A percentile compares a stretch with the other conserved stretches of the same genome.
phyloP scores from a whole-genome alignment of 2,888 invertebrate genomes.

The Lymantria dispar region DNA sequence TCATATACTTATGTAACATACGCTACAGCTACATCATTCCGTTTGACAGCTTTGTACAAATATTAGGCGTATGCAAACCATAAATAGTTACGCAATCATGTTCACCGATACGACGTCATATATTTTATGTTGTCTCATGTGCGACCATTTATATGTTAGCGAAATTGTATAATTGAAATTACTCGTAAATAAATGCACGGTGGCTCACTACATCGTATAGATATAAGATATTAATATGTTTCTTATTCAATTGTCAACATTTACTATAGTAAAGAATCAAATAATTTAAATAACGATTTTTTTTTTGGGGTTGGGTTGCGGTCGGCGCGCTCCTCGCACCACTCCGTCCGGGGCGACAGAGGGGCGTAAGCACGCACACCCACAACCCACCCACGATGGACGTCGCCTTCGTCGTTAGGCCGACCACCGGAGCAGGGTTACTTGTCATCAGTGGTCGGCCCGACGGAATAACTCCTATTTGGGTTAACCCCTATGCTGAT shows the following conservation, averaged over 20 bases:
- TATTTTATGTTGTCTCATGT: slow-evolving; percentile 9
- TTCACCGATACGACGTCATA: slow-evolving; percentile 5
- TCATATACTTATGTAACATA: slow-evolving; percentile 11
- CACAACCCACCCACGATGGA: too few species aligned
- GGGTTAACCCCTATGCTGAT: too few species aligned
- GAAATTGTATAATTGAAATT: not conserved
- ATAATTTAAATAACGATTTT: not conserved
- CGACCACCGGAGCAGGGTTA: too few species aligned
- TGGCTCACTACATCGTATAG: not conserved
- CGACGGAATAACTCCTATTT: too few species aligned
- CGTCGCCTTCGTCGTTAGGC: too few species aligned
- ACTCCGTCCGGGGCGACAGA: too few species aligned
- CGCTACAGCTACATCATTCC: slow-evolving; percentile 27
- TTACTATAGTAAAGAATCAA: not conserved
- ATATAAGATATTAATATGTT: not conserved
- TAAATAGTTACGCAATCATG: slow-evolving; percentile 26
- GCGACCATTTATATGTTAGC: slow-evolving; percentile 2
- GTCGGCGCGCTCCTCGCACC: too few species aligned
- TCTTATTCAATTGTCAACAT: not conserved
- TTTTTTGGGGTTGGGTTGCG: too few species aligned
- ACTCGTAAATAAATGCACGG: not conserved
- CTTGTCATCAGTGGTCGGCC: too few species aligned
- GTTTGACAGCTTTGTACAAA: slow-evolving; percentile 28
- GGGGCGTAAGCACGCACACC: too few species aligned
- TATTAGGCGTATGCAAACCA: slow-evolving; percentile 21